phyloP scores from a whole-genome alignment of 1,140 invertebrate genomes.

The Drosophila orena region DNA sequence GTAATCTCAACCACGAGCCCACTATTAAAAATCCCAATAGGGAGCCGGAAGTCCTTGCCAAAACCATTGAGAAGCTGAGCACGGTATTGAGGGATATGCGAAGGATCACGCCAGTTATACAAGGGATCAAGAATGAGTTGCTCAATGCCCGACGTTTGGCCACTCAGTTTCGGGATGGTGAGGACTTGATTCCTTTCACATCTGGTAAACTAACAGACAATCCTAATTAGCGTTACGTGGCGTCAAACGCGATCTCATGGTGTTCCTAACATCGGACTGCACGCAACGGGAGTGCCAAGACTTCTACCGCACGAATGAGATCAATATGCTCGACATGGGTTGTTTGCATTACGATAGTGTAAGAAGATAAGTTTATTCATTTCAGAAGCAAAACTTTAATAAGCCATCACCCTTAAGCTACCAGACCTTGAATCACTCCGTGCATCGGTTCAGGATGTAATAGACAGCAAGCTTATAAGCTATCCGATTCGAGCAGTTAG shows the following conservation, averaged over 20 bases:
- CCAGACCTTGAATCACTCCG: slow-evolving; percentile 2
- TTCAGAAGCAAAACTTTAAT: background rate
- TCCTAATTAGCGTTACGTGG: slow-evolving; percentile 6
- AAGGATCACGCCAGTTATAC: background rate
- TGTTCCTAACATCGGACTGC: slow-evolving; percentile 10
- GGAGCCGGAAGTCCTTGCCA: background rate
- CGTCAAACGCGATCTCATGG: slow-evolving; percentile 15
- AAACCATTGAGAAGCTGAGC: background rate
- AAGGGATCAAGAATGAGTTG: background rate
- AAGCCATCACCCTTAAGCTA: background rate
- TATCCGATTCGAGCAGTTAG: background rate
- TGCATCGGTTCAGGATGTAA: background rate
- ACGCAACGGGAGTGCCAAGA: slow-evolving; percentile 2
- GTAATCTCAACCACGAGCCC: background rate
- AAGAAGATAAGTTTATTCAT: background rate
- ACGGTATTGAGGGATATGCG: background rate
- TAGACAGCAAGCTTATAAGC: background rate
- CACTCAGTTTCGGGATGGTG: slow-evolving; percentile 26
- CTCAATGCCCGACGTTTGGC: slow-evolving; percentile 14
- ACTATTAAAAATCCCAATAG: background rate
- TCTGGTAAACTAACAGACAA: too few species aligned
- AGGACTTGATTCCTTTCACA: background rate
- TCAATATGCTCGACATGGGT: slow-evolving; percentile 18
- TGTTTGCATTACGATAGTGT: slow-evolving; percentile 37
- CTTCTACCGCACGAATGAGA: slow-evolving; percentile 20